Evolutionary conservation across 2,797 vertebrate species (phyloP).

Genomic region (Gymnothorax reevesii): DNA sequence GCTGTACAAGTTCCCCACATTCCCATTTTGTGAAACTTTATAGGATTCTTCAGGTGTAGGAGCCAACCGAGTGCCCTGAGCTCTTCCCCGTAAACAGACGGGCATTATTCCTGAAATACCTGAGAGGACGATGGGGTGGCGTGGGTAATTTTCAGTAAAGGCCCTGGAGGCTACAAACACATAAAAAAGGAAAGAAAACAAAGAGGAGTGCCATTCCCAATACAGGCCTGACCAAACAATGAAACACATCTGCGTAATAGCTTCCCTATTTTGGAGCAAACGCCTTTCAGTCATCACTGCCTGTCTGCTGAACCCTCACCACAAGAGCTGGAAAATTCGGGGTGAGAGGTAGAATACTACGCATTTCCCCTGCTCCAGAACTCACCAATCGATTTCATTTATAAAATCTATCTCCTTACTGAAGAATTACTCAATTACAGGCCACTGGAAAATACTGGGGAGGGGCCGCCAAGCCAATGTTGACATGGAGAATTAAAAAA

Average conservation of each 20-base stretch:
- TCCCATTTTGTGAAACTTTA: not conserved
- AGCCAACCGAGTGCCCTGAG: not conserved
- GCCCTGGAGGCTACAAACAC: conserved; percentile 14
- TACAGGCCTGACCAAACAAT: conserved; percentile 19
- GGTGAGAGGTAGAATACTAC: no score
- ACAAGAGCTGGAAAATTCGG: no score
- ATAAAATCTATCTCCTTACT: no score
- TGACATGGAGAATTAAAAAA: no score
- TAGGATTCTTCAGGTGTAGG: not conserved
- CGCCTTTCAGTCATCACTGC: not conserved
- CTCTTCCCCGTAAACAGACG: not conserved
- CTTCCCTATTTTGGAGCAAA: conserved; percentile 16
- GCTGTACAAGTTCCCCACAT: no score
- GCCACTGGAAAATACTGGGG: no score
- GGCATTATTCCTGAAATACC: not conserved
- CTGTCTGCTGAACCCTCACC: no score
- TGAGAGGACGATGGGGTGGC: conserved; percentile 5
- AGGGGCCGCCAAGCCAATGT: no score
- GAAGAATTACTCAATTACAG: no score
- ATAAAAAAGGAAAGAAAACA: conserved; percentile 32
- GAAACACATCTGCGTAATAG: conserved; percentile 4
- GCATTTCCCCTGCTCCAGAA: no score
- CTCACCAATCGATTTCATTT: no score
- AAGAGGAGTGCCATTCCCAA: conserved; percentile 11
- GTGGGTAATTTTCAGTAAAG: conserved; percentile 9